Percentiles rank a stretch among this genome's conserved stretches.
Conservation (phyloP, 2,888 invertebrate genomes). For the Nephrotoma appendiculata region DNA sequence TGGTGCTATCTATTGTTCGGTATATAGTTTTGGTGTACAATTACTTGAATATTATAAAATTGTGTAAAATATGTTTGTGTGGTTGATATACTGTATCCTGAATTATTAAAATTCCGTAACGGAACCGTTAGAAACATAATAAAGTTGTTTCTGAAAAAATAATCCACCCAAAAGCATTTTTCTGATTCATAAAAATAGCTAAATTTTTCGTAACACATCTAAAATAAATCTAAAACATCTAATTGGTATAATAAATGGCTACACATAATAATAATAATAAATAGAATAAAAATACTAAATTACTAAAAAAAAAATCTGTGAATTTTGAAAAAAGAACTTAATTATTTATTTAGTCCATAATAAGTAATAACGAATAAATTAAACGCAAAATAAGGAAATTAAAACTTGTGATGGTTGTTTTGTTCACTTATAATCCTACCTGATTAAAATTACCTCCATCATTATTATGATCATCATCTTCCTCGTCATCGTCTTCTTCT, state of each 20-base stretch:
- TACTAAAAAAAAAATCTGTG: not conserved
- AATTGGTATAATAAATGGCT: not conserved
- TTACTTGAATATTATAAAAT: not conserved
- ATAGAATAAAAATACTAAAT: not conserved
- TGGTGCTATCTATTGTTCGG: not conserved
- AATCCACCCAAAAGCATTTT: not conserved
- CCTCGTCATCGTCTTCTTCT: constrained; percentile 22
- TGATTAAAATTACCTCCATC: constrained; percentile 11
- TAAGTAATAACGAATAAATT: not conserved
- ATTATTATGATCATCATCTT: constrained; percentile 7
- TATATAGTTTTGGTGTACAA: not conserved
- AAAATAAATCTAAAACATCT: not conserved
- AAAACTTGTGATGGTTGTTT: not conserved
- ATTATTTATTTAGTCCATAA: not conserved
- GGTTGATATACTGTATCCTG: not conserved
- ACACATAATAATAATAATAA: not conserved
- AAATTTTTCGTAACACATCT: not conserved
- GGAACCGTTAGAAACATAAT: not conserved
- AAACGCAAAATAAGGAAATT: not conserved
- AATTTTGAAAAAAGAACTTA: not conserved
- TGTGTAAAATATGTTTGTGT: not conserved
- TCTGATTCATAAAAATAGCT: not conserved
- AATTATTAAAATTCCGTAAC: not conserved
- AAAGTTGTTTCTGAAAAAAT: not conserved
- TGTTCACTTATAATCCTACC: constrained; percentile 10